Evolutionary conservation across 2,113 vertebrate genomes (phyloP), one percentile per base, ranked within the genome.

Genomic region (Desmodus rotundus): DNA sequence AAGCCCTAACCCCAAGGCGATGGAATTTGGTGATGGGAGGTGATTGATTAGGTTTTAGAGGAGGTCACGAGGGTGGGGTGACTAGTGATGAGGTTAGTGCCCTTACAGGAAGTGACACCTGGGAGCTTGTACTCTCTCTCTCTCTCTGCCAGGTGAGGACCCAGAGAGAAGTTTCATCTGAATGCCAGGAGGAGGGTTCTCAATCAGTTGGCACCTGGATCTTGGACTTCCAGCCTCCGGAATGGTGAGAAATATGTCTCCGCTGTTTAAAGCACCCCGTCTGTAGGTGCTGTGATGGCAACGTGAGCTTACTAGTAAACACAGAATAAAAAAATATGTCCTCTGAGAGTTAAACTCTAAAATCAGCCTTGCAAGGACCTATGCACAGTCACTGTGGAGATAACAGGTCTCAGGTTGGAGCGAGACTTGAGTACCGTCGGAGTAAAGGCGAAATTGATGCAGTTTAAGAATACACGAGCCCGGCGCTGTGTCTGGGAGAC

Each of bases 381-480:
- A 28, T n/a, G 38, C 20, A 47, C 14, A 38, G 8, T 52, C 19
- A 5, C 36, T 3, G 12, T 4, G 41, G 31, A 68, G 31, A 86
- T 17, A 16, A 19, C 68, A 38, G 17, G 17, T 33, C 85, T 63
- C n/a, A 5, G 28, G 54, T 38, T 1, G 47, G 26, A 80, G 19
- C 41, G 19, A 33, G 22, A 31, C 8, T 14, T 16, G 17, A 36
- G 12, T 9, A 1, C n/a, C 16, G 0, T 1, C 17, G 9, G n/a
- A 61, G 33, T 17, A 38, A 56, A 87, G 13, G 33, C 38, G 4
- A 31, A 61, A 4, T 45, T 13, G 2, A 4, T 19, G 36, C 14
- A n/a, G 36, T 13, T 43, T 24, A n/a, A 52, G n/a, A 52, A 3
- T 63, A 4, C 70, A 13, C 0, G 0, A 11, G 65, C 31, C 43